Conservation (phyloP, 2,888 invertebrate species). For the Hemicrepidius hirtus region DNA sequence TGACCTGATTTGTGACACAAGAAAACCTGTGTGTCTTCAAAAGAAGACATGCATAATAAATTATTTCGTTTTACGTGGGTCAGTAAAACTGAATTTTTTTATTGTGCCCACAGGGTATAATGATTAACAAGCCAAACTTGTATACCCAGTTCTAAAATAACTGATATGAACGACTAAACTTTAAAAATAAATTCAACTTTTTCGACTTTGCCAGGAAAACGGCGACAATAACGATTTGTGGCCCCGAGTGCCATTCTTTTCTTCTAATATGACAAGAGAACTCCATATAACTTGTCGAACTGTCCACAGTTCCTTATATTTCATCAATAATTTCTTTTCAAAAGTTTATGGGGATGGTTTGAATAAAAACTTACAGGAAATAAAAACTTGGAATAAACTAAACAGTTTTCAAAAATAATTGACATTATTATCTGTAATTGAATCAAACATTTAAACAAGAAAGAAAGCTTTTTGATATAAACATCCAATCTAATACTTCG, state of each 20-base stretch:
- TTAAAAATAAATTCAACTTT: constrained; percentile 63
- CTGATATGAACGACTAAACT: constrained; percentile 60
- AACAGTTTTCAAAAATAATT: no score
- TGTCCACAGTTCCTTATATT: constrained; percentile 62
- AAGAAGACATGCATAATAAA: constrained; percentile 48
- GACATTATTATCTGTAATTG: no score
- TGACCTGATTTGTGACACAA: constrained; percentile 45
- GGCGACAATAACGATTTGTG: constrained; percentile 67
- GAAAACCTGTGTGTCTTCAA: constrained; percentile 53
- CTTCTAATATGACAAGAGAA: constrained; percentile 64
- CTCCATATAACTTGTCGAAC: constrained; percentile 65
- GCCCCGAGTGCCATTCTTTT: constrained; percentile 61
- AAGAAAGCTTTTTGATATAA: no score
- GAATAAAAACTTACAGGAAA: constrained; percentile 20
- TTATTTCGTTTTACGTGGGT: constrained; percentile 6
- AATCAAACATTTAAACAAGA: no score
- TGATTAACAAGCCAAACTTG: constrained; percentile 43
- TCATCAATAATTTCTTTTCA: constrained; percentile 56
- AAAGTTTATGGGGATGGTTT: constrained; percentile 30
- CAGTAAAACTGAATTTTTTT: constrained; percentile 2
- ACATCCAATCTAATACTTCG: no score
- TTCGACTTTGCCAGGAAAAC: constrained; percentile 59
- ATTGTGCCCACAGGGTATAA: constrained; percentile 22
- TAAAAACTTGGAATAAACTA: no score
- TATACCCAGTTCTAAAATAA: constrained; percentile 41